phyloP scores from a whole-genome alignment of 2,888 invertebrate species.

The Synergus itoensis region DNA sequence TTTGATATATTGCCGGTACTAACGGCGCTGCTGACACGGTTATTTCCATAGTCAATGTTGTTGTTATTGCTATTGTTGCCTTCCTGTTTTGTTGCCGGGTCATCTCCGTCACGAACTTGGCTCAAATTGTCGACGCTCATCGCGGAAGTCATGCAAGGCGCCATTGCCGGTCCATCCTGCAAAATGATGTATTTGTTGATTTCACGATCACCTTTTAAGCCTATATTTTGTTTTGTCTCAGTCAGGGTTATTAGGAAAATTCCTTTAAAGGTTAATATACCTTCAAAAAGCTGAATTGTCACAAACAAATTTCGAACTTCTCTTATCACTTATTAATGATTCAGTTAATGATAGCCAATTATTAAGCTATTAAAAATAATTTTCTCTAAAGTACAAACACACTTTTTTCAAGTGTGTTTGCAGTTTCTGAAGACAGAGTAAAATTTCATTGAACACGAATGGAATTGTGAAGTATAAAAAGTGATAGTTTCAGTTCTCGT shows the following conservation, averaged over 20 bases:
- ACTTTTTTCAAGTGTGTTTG: neutral
- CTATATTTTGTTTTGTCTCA: neutral
- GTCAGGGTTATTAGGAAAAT: neutral
- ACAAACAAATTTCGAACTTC: neutral
- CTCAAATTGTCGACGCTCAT: constrained; percentile 72
- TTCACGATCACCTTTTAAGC: neutral
- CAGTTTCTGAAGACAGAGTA: too few species aligned
- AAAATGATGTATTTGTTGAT: constrained; percentile 41
- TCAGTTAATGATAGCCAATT: too few species aligned
- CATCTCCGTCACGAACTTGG: constrained; percentile 65
- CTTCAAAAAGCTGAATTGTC: neutral
- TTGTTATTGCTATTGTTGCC: constrained; percentile 49
- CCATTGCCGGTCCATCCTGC: constrained; percentile 67
- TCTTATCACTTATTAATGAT: too few species aligned
- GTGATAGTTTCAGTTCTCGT: neutral
- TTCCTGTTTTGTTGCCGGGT: constrained; percentile 56
- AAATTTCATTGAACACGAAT: neutral
- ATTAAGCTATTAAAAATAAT: too few species aligned
- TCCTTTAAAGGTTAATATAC: neutral
- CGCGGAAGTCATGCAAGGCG: constrained; percentile 72
- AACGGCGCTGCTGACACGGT: constrained; percentile 68
- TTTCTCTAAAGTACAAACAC: too few species aligned
- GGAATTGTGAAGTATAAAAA: neutral
- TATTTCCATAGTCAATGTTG: constrained; percentile 65
- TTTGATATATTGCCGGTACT: constrained; percentile 72